Evolutionary conservation across 2,888 invertebrate genomes (phyloP).

Genomic region (Epicampocera succincta): DNA sequence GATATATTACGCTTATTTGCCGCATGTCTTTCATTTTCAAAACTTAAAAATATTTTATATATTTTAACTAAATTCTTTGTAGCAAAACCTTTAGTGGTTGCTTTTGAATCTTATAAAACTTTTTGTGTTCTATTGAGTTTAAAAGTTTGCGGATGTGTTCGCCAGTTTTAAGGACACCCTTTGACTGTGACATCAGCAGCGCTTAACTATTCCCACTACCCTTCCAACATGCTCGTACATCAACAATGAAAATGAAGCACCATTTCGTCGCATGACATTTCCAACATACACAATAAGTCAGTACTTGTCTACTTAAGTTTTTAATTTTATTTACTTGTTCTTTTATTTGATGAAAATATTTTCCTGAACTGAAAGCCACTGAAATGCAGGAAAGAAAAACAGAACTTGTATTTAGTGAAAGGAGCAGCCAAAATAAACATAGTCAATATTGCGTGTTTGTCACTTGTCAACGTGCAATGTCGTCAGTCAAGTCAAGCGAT

Average conservation of each 20-base stretch:
- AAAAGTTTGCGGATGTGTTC: no score
- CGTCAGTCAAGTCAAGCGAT: conserved; percentile 59
- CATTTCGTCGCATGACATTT: conserved; percentile 58
- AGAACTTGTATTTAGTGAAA: conserved; percentile 1
- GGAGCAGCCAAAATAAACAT: conserved; percentile 59
- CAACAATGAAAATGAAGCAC: conserved; percentile 16
- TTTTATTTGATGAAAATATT: conserved; percentile 43
- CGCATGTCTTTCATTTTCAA: no score
- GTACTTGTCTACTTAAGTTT: conserved; percentile 58
- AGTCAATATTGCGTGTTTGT: conserved; percentile 69
- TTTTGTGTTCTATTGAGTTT: no score
- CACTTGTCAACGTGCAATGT: conserved; percentile 68
- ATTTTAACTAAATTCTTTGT: no score
- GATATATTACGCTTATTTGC: no score
- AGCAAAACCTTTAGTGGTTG: no score
- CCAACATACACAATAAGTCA: conserved; percentile 66
- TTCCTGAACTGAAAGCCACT: background rate
- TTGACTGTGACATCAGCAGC: no score
- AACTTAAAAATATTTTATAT: no score
- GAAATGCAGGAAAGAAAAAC: conserved; percentile 8
- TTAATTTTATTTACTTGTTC: conserved; percentile 62
- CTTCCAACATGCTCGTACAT: conserved; percentile 1
- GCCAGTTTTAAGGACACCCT: background rate
- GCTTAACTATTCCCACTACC: conserved; percentile 18
- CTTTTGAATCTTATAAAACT: no score